Percentiles rank a stretch among this genome's conserved stretches.
Conservation (phyloP, 2,797 vertebrate genomes). For the Apodemus agrarius region DNA sequence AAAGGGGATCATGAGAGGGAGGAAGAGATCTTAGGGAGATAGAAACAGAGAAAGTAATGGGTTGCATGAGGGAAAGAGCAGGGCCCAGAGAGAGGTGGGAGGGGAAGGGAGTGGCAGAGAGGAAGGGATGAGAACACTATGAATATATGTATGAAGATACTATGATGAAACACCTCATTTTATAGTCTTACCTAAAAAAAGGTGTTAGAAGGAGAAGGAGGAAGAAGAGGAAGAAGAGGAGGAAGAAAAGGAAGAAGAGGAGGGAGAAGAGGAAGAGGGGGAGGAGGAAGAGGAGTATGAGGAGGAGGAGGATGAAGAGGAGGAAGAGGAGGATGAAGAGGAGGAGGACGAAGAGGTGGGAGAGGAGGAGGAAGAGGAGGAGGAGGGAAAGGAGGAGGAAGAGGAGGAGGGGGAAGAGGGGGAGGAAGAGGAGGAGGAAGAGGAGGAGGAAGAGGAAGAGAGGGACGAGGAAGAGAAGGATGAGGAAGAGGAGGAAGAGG, state of each 20-base stretch:
- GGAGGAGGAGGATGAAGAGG: too few species aligned
- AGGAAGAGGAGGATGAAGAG: neutral
- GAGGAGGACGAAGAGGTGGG: too few species aligned
- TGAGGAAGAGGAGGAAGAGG: too few species aligned
- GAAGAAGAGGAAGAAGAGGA: neutral
- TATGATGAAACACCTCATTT: neutral
- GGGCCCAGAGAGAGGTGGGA: neutral
- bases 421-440: too few species aligned
- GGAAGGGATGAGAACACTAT: neutral
- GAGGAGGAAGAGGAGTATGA: too few species aligned
- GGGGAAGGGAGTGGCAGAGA: too few species aligned
- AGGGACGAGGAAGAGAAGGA: too few species aligned
- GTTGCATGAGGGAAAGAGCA: neutral
- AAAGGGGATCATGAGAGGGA: neutral
- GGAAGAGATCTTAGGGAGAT: neutral
- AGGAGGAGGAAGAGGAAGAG: too few species aligned
- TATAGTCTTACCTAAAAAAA: neutral
- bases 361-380: too few species aligned
- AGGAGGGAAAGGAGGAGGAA: too few species aligned
- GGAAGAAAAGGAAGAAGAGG: accelerated
- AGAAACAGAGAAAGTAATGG: neutral
- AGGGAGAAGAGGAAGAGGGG: too few species aligned
- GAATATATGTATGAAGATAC: neutral
- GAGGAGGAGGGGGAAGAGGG: too few species aligned
- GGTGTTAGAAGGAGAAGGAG: neutral